Conservation (phyloP, 2,888 invertebrate species). For the Isoperla grammatica region DNA sequence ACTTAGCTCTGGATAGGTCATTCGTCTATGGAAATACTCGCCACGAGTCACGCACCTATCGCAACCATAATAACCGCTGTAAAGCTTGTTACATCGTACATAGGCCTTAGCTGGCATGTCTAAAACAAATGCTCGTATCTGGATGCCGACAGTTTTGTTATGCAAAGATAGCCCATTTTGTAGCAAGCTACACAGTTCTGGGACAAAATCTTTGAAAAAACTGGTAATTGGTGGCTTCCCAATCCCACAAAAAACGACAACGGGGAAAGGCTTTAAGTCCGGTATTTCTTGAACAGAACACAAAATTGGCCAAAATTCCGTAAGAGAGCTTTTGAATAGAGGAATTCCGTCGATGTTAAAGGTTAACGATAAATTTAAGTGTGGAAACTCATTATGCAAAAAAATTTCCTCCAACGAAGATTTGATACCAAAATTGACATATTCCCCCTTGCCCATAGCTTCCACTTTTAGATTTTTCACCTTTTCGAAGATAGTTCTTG, state of each 20-base stretch:
- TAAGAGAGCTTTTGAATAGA: conserved; percentile 24
- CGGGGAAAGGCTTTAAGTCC: conserved; percentile 24
- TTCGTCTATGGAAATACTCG: not conserved
- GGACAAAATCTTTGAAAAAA: conserved; percentile 24
- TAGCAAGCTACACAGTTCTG: conserved; percentile 30
- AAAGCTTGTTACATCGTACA: conserved; percentile 20
- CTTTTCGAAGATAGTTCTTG: conserved; percentile 24
- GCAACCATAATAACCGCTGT: conserved; percentile 25
- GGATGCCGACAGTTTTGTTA: not conserved
- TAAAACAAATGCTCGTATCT: conserved; percentile 17
- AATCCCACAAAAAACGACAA: conserved; percentile 32
- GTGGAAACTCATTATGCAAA: conserved; percentile 25
- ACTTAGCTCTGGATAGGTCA: conserved; percentile 3
- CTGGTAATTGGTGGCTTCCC: conserved; percentile 28
- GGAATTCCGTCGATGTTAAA: not conserved
- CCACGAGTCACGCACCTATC: conserved; percentile 22
- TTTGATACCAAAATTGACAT: conserved; percentile 21
- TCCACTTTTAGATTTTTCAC: conserved; percentile 12
- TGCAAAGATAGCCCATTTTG: conserved; percentile 23
- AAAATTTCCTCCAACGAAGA: too few relatives aligned
- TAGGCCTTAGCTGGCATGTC: conserved; percentile 27
- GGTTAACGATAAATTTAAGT: conserved; percentile 15
- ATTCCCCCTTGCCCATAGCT: too few relatives aligned
- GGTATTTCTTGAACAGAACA: conserved; percentile 24
- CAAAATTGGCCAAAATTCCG: conserved; percentile 28